Conservation (phyloP, 2,888 invertebrate species). For the Ochropacha duplaris region DNA sequence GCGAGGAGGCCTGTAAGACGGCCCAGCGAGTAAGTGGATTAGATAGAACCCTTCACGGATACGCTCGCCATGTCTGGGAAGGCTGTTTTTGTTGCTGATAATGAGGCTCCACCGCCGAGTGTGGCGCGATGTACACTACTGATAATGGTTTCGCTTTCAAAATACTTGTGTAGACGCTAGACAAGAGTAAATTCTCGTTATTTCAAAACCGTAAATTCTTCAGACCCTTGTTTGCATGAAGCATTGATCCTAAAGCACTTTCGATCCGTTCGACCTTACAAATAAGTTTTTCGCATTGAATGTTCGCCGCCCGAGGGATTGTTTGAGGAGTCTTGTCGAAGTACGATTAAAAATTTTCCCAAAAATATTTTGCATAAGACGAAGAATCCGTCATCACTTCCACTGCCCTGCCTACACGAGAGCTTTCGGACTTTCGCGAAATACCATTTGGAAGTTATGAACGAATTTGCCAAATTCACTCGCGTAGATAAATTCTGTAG, state of each 20-base stretch:
- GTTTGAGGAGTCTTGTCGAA: background rate
- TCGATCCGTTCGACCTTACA: conserved; percentile 4
- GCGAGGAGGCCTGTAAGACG: conserved; percentile 16
- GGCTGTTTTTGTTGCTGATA: background rate
- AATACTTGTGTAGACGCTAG: too few species aligned
- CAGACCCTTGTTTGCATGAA: background rate
- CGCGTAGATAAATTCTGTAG: conserved; percentile 26
- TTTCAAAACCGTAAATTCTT: background rate
- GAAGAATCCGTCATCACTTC: conserved; percentile 2
- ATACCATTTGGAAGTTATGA: conserved; percentile 22
- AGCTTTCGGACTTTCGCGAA: conserved; percentile 11
- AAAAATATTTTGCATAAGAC: background rate
- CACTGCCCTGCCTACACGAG: conserved; percentile 3
- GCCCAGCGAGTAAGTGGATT: conserved; percentile 22
- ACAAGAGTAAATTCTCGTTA: background rate
- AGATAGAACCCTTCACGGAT: conserved; percentile 16
- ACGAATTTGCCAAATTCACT: conserved; percentile 28
- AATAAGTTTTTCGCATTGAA: background rate
- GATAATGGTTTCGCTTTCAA: too few species aligned
- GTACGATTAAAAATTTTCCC: conserved; percentile 2
- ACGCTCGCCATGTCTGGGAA: conserved; percentile 1
- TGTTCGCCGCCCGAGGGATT: conserved; percentile 6
- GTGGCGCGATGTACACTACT: too few species aligned
- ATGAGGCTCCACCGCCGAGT: background rate
- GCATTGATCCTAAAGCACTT: background rate